Percentiles rank a stretch among this genome's conserved stretches.
phyloP scores from a whole-genome alignment of 2,113 vertebrate genomes.

The Peromyscus polionotus region DNA sequence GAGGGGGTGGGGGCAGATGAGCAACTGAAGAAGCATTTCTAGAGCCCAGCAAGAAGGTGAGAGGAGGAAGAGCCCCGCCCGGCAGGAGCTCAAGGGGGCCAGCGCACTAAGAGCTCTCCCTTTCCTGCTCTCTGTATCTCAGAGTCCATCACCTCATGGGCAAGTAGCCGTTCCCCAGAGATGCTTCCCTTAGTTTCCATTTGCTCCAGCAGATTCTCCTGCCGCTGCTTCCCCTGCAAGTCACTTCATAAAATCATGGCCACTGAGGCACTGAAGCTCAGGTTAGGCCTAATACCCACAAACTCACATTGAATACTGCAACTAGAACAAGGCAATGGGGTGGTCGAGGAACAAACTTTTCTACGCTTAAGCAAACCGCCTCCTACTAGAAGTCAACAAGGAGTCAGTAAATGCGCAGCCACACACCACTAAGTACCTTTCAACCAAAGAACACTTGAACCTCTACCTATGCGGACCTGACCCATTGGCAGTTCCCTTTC shows the following conservation, averaged over 20 bases:
- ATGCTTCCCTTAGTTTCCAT: background rate
- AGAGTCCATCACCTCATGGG: background rate
- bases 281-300: background rate
- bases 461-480: background rate
- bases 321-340: background rate
- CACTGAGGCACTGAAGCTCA: conserved; percentile 20
- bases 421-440: background rate
- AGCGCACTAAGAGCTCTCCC: background rate
- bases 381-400: background rate
- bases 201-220: background rate
- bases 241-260: background rate
- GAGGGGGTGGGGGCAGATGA: background rate
- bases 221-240: background rate
- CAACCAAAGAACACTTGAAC: background rate
- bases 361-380: conserved; percentile 36
- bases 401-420: background rate
- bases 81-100: background rate
- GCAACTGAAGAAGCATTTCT: background rate
- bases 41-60: background rate
- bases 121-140: background rate
- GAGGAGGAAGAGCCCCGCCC: background rate
- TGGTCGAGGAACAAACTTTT: background rate
- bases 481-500: background rate
- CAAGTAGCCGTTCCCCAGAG: background rate
- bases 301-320: background rate